Conservation (phyloP, 53 echinoderm and acorn worm species). For the Luidia sarsii region DNA sequence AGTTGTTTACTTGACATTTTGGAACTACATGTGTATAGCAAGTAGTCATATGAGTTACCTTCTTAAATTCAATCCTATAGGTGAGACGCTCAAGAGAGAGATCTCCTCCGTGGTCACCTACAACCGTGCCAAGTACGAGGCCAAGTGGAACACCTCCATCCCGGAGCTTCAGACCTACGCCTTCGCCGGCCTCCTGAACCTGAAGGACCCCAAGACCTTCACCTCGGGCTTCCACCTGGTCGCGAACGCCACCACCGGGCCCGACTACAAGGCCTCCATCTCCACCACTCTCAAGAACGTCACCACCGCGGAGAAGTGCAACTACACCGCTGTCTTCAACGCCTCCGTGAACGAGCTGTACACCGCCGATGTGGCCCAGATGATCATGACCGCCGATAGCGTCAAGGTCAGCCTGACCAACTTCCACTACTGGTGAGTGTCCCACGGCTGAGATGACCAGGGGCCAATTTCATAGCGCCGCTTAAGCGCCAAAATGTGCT, state of each 20-base stretch:
- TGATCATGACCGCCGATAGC: conserved; percentile 59
- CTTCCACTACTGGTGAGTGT: conserved; percentile 94
- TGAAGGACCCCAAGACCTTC: conserved; percentile 55
- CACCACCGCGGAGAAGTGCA: conserved; percentile 56
- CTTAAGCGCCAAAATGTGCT: too few relatives aligned
- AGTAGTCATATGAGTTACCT: too few relatives aligned
- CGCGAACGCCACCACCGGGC: conserved; percentile 70
- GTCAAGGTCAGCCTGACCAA: conserved; percentile 80
- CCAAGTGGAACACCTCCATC: conserved; percentile 86
- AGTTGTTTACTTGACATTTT: too few relatives aligned
- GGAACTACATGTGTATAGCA: too few relatives aligned
- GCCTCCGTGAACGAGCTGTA: conserved; percentile 74
- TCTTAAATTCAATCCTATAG: too few relatives aligned
- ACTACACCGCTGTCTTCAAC: conserved; percentile 89
- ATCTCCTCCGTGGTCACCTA: conserved; percentile 75
- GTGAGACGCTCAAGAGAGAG: conserved; percentile 71
- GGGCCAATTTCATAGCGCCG: neutral
- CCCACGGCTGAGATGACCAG: neutral
- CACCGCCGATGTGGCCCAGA: conserved; percentile 70
- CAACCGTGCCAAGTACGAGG: conserved; percentile 81
- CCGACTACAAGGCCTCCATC: conserved; percentile 71
- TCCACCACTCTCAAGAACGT: conserved; percentile 78
- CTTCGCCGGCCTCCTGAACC: conserved; percentile 87
- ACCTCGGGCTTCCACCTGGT: conserved; percentile 66
- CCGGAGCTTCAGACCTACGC: conserved; percentile 81